Conservation (phyloP, 2,888 invertebrate genomes). For the Pteria penguin region DNA sequence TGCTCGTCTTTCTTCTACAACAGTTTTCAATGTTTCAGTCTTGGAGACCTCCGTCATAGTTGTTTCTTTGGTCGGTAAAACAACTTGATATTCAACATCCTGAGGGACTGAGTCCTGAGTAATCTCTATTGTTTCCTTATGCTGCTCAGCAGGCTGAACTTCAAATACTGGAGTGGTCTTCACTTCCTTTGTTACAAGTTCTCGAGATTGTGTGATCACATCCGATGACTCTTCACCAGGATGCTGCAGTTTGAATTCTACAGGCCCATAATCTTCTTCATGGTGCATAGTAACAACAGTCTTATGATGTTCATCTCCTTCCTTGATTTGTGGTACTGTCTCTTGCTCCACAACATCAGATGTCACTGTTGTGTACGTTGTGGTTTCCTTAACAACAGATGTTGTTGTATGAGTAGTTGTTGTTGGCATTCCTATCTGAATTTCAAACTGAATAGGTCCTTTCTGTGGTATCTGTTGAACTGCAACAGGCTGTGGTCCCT, state of each 20-base stretch:
- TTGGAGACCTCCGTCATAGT: conserved; percentile 50
- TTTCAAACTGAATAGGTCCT: conserved; percentile 55
- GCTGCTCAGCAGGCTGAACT: conserved; percentile 54
- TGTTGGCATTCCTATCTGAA: conserved; percentile 64
- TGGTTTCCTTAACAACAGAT: conserved; percentile 62
- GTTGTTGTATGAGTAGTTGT: conserved; percentile 51
- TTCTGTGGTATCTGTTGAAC: conserved; percentile 14
- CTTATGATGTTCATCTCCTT: conserved; percentile 60
- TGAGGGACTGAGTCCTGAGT: conserved; percentile 62
- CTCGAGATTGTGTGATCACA: conserved; percentile 60
- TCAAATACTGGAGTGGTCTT: conserved; percentile 53
- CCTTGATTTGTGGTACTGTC: conserved; percentile 59
- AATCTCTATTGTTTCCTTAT: conserved; percentile 76
- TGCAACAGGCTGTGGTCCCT: conserved; percentile 28
- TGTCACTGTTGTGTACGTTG: conserved; percentile 55
- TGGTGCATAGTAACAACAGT: conserved; percentile 65
- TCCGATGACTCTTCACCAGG: conserved; percentile 57
- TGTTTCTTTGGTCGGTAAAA: conserved; percentile 48
- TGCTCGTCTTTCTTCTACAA: conserved; percentile 52
- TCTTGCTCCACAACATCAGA: conserved; percentile 55
- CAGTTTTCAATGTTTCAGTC: conserved; percentile 13
- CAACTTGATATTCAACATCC: conserved; percentile 60
- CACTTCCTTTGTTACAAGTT: conserved; percentile 65
- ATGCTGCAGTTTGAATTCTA: conserved; percentile 61
- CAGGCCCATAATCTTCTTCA: conserved; percentile 58